Conservation (phyloP, 2,797 vertebrate genomes). For the Epinephelus awoara region DNA sequence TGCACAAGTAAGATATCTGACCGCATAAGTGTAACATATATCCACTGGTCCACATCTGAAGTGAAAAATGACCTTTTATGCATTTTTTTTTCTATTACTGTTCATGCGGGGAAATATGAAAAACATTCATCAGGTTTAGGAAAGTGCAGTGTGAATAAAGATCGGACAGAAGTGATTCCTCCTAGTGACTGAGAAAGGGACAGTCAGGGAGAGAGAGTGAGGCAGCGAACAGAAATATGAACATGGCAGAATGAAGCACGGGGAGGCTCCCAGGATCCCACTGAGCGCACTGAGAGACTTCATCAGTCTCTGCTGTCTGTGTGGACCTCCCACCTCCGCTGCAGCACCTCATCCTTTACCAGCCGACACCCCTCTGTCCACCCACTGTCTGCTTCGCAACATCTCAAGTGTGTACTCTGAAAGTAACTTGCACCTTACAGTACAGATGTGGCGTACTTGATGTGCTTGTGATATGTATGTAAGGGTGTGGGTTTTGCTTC, state of each 20-base stretch:
- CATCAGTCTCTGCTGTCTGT: constrained; percentile 52
- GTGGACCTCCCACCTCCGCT: constrained; percentile 49
- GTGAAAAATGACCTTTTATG: background rate
- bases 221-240: constrained; percentile 21
- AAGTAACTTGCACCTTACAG: background rate
- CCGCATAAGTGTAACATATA: background rate
- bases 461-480: background rate
- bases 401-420: constrained; percentile 21
- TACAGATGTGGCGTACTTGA: background rate
- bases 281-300: constrained; percentile 40
- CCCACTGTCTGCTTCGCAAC: constrained; percentile 45
- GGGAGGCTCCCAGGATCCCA: constrained; percentile 31
- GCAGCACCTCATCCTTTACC: constrained; percentile 53
- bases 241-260: constrained; percentile 13
- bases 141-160: constrained; percentile 1
- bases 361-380: constrained; percentile 49
- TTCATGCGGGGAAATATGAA: background rate
- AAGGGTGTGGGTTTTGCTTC: too few relatives aligned
- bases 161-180: constrained; percentile 1
- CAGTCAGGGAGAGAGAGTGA: background rate
- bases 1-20: background rate
- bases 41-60: background rate
- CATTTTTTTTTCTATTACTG: background rate
- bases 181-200: background rate
- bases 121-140: constrained; percentile 17